phyloP scores from a whole-genome alignment of 2,113 vertebrate species.

The Spermophilus dauricus region DNA sequence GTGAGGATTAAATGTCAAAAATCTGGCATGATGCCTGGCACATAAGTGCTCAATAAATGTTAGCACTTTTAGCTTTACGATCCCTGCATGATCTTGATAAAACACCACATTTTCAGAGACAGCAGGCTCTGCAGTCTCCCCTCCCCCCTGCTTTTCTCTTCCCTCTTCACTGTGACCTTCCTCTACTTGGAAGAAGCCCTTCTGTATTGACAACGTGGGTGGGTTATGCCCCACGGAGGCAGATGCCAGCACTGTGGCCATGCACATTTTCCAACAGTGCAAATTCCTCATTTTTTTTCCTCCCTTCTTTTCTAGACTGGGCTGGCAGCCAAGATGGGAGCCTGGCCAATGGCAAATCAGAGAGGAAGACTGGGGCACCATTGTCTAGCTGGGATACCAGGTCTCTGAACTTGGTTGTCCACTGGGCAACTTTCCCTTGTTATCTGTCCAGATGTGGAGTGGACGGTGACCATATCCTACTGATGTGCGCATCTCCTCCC shows the following conservation, averaged over 20 bases:
- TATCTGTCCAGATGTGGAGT: conserved; percentile 1
- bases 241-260: conserved; percentile 41
- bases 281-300: conserved; percentile 59
- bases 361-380: conserved; percentile 28
- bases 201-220: conserved; percentile 65
- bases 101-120: neutral
- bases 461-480: neutral
- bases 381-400: conserved; percentile 59
- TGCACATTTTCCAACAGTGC: conserved; percentile 59
- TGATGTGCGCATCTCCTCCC: neutral
- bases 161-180: neutral
- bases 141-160: neutral
- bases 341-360: conserved; percentile 31
- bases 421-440: conserved; percentile 20
- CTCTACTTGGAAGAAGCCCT: conserved; percentile 56
- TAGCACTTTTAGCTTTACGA: neutral
- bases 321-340: conserved; percentile 62
- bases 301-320: conserved; percentile 53
- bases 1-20: conserved; percentile 30
- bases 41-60: conserved; percentile 6
- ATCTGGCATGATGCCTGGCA: neutral
- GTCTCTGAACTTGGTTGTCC: conserved; percentile 27
- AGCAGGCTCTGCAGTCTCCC: neutral
- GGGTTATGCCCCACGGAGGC: neutral
- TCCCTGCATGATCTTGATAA: neutral